These are phyloP conservation scores for Tethea ocularis DNA, from an alignment of 2,888 invertebrate species.

Conservation along the genomic window DNA sequence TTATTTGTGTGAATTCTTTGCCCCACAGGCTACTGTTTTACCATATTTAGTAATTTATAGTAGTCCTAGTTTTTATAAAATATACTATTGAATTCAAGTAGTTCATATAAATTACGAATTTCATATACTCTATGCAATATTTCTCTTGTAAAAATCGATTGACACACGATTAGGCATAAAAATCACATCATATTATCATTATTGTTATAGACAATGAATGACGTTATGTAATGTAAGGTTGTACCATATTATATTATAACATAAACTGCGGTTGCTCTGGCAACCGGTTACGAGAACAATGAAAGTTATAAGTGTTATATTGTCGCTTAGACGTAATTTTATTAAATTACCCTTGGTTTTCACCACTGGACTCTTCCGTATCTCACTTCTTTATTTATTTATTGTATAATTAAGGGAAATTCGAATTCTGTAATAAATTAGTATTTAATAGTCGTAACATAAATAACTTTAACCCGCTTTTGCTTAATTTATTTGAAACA, in stretches of 20 bases:
- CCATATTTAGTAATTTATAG: too few relatives aligned
- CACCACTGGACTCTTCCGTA: conserved; percentile 29
- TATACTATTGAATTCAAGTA: too few relatives aligned
- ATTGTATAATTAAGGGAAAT: conserved; percentile 26
- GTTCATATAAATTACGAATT: not conserved
- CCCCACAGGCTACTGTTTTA: too few relatives aligned
- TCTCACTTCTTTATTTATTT: conserved; percentile 27
- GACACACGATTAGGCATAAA: not conserved
- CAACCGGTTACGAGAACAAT: conserved; percentile 7
- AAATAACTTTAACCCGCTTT: not conserved
- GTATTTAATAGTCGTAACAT: not conserved
- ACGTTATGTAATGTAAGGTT: not conserved
- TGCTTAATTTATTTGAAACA: not conserved
- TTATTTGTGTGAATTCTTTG: too few relatives aligned
- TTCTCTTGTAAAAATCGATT: not conserved
- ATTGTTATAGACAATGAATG: not conserved
- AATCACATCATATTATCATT: not conserved
- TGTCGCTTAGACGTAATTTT: conserved; percentile 34
- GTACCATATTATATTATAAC: not conserved
- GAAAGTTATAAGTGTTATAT: conserved; percentile 14
- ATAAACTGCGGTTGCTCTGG: not conserved
- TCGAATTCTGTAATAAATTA: conserved; percentile 21
- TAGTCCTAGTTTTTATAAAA: too few relatives aligned
- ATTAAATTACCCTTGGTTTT: conserved; percentile 34
- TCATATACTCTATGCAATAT: not conserved